Base-by-base conservation (phyloP, 2,888 invertebrate genomes). In the Drosophila gaucha region DNA sequence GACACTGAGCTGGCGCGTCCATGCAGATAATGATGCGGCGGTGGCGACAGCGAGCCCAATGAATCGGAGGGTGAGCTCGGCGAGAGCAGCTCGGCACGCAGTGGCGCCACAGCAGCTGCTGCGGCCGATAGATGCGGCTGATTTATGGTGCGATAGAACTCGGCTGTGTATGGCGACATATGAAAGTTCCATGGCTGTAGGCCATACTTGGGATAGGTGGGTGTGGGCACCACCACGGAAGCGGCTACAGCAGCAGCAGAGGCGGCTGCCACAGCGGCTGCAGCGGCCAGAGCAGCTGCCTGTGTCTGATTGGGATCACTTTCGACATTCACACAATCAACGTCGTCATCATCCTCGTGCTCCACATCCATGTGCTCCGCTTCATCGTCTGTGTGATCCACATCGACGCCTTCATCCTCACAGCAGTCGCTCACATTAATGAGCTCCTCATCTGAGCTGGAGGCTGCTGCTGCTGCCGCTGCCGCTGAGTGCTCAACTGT, bases 231-330 rank as follows among this genome's bases (percentile, higher is more conserved):
- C 22, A 91, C 89, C 28, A 92, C 89, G 35, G 94, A 94, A 86
- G 94, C 93, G 68, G 95, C 95, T 1, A 87, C 88, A 12, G 83
- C 86, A 6, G 80, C 86, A 36, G 74, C 86, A 2, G 90, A 87
- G 9, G 89, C 90, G 12, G 88, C 88, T 9, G 86, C 88, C 31
- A 69, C 89, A 18, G 89, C 90, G 2, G 90, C 90, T 30, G 84
- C 85, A 28, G 82, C 85, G 28, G 89, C 90, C 31, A 84, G 39
- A 2, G 87, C 85, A 0, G 84, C 84, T 0, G 89, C 89, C 49
- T 87, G 89, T 44, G 89, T 90, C 50, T 89, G 86, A 39, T 88
- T 89, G 46, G 80, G 78, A 59, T 90, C 90, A 12, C 78, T 75
- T 28, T 89, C 84, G 10, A 89, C 82, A 22, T 89, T 85, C 5